These are phyloP conservation scores for Apeltes quadracus DNA, from an alignment of 2,113 vertebrate genomes.

Conservation along the genomic window DNA sequence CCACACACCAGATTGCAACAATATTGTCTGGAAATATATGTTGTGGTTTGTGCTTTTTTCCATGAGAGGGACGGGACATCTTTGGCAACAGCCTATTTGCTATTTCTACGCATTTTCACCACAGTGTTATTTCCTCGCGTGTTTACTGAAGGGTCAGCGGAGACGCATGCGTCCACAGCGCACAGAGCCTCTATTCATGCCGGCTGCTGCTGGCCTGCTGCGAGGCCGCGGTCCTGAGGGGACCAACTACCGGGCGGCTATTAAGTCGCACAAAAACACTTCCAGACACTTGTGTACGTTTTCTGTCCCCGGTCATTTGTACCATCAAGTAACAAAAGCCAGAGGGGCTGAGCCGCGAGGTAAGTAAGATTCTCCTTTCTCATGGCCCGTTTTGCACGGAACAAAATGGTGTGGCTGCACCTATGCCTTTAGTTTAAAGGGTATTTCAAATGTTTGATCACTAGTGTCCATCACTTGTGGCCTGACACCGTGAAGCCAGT, in stretches of 20 bases:
- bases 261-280: constrained; percentile 13
- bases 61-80: constrained; percentile 3
- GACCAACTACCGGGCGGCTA: constrained; percentile 34
- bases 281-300: constrained; percentile 36
- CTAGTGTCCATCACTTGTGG: too few relatives aligned
- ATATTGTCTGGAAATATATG: constrained; percentile 11
- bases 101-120: constrained; percentile 49
- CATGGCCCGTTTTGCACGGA: neutral
- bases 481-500: neutral
- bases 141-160: constrained; percentile 63
- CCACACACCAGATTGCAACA: neutral
- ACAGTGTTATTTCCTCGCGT: constrained; percentile 51
- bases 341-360: neutral
- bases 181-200: constrained; percentile 76
- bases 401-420: too few relatives aligned
- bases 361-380: neutral
- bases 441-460: too few relatives aligned
- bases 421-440: too few relatives aligned
- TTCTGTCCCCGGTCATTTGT: neutral
- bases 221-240: constrained; percentile 57
- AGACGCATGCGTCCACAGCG: constrained; percentile 45
- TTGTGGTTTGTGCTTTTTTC: constrained; percentile 24
- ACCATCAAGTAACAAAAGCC: neutral
- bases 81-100: constrained; percentile 34
- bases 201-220: constrained; percentile 42